Evolutionary conservation across 2,797 vertebrate genomes (phyloP).

Genomic region (Siniperca obscura): DNA sequence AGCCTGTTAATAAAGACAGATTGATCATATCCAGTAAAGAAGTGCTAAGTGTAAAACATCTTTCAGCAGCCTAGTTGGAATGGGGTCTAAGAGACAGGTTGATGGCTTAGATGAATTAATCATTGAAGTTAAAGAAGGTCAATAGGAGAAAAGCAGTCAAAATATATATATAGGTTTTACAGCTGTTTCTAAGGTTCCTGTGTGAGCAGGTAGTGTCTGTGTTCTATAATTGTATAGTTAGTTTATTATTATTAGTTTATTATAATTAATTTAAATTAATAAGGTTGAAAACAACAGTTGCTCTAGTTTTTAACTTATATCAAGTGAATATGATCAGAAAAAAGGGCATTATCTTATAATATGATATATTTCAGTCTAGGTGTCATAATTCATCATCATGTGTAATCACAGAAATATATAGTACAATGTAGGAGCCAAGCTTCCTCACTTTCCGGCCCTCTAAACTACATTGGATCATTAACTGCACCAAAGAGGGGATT

Average conservation of each 20-base stretch:
- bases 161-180: too few species aligned
- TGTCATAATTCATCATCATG: constrained; percentile 18
- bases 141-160: too few species aligned
- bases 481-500: constrained; percentile 45
- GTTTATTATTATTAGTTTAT: neutral
- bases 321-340: neutral
- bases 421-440: neutral
- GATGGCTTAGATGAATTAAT: too few species aligned
- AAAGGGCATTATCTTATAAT: neutral
- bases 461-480: constrained; percentile 50
- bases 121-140: too few species aligned
- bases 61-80: too few species aligned
- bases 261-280: neutral
- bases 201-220: neutral
- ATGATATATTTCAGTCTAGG: neutral
- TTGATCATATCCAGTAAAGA: too few species aligned
- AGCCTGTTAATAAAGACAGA: too few species aligned
- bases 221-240: neutral
- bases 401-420: constrained; percentile 16
- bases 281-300: neutral
- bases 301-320: neutral
- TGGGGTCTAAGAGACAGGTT: too few species aligned
- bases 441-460: constrained; percentile 8
- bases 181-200: too few species aligned
- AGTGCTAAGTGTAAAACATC: too few species aligned